phyloP scores from a whole-genome alignment of 1,140 invertebrate species.

The Laupala kohalensis region DNA sequence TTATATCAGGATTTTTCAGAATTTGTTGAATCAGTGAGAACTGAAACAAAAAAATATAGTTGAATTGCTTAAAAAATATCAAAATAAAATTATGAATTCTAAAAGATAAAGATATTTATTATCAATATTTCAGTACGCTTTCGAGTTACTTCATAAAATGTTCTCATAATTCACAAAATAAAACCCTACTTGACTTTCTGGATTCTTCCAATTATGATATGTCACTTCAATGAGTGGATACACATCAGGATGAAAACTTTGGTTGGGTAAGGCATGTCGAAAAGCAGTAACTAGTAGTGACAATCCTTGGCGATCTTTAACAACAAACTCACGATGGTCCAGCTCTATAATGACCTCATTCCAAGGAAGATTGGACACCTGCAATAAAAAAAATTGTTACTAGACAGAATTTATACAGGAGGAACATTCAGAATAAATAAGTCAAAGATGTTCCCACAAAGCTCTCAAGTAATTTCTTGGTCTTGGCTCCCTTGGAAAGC shows the following conservation, averaged over 20 bases:
- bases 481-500: no score
- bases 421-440: no score
- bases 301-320: constrained; percentile 75
- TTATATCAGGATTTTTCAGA: constrained; percentile 81
- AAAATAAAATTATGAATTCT: no score
- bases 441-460: no score
- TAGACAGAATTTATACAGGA: no score
- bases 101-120: no score
- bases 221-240: constrained; percentile 76
- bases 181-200: constrained; percentile 58
- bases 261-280: constrained; percentile 59
- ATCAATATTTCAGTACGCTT: no score
- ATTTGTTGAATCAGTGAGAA: constrained; percentile 76
- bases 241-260: constrained; percentile 49
- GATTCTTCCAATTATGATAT: constrained; percentile 83
- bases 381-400: background rate
- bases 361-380: constrained; percentile 70
- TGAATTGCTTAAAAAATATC: no score
- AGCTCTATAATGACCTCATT: constrained; percentile 81
- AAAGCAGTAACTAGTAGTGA: constrained; percentile 68
- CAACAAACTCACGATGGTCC: constrained; percentile 78
- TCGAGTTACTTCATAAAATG: no score
- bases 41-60: constrained; percentile 33
- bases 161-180: no score
- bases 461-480: no score